These are phyloP conservation scores for Pelmatolapia mariae DNA, from an alignment of 2,113 vertebrate genomes.

Conservation along the genomic window DNA sequence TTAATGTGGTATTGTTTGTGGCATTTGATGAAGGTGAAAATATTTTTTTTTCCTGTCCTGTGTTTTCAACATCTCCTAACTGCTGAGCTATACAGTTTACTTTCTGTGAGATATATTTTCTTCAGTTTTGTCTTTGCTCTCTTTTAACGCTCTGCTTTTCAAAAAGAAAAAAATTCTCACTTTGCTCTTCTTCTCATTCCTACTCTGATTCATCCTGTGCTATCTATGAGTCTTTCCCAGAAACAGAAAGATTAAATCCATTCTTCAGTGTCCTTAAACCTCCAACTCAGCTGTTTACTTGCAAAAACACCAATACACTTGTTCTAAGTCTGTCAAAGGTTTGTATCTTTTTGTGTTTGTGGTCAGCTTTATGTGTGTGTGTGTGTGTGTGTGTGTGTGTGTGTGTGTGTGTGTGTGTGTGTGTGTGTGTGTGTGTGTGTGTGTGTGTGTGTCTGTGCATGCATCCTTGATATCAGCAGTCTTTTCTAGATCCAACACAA, in stretches of 20 bases:
- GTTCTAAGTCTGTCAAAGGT: neutral
- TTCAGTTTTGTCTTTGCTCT: neutral
- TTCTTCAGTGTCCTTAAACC: constrained; percentile 63
- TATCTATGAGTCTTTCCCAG: neutral
- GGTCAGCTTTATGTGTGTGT: neutral
- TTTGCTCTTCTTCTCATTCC: neutral
- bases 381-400: neutral
- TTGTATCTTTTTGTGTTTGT: neutral
- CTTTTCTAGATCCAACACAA: neutral
- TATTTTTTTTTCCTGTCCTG: neutral
- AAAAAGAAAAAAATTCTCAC: neutral
- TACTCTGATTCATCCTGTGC: neutral
- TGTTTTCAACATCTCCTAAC: constrained; percentile 25
- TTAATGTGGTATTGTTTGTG: constrained; percentile 14
- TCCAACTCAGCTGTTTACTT: constrained; percentile 56
- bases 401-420: neutral
- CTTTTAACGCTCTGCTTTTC: neutral
- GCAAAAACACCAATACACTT: constrained; percentile 11
- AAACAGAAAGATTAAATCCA: constrained; percentile 64
- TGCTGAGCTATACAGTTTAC: constrained; percentile 46
- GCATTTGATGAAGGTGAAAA: constrained; percentile 15
- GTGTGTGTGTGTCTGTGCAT: neutral
- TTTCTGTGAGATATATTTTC: neutral
- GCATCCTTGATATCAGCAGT: neutral
- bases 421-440: too few species aligned